Percentiles rank a stretch among this genome's conserved stretches.
Evolutionary conservation across 2,888 invertebrate genomes (phyloP).

Genomic region (Meta bourneti): DNA sequence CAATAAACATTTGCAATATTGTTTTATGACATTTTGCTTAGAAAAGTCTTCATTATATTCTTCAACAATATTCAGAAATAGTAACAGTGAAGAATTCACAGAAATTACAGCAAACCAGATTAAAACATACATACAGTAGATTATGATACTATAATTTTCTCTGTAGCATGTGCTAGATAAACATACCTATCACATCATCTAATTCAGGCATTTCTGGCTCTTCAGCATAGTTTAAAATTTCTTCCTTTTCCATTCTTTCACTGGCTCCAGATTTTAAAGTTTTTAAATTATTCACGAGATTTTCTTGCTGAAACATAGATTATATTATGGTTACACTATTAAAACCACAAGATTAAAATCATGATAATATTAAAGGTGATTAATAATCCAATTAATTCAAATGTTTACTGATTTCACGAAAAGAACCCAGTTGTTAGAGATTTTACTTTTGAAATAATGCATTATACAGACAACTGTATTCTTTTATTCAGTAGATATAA

Average conservation of each 20-base stretch:
- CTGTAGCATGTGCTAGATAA: neutral
- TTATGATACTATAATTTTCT: too few relatives aligned
- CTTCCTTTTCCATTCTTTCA: slow-evolving; percentile 43
- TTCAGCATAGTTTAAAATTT: slow-evolving; percentile 31
- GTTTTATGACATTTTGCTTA: neutral
- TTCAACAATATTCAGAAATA: neutral
- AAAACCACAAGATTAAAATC: neutral
- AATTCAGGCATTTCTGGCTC: slow-evolving; percentile 41
- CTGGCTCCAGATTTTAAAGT: slow-evolving; percentile 14
- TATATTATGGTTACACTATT: neutral
- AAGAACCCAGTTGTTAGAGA: too few relatives aligned
- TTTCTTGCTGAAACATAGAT: slow-evolving; percentile 33
- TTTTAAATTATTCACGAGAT: slow-evolving; percentile 27
- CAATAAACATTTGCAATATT: neutral
- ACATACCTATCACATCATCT: slow-evolving; percentile 29
- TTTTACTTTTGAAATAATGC: too few relatives aligned
- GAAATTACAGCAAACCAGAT: too few relatives aligned
- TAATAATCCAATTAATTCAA: too few relatives aligned
- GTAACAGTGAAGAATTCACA: slow-evolving; percentile 5
- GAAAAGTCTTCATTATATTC: neutral
- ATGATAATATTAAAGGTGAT: too few relatives aligned
- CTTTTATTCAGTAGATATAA: too few relatives aligned
- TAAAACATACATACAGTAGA: too few relatives aligned
- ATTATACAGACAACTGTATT: too few relatives aligned
- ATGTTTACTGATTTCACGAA: too few relatives aligned